A percentile compares a stretch with the other conserved stretches of the same genome.
These are phyloP conservation scores for Scytalopus superciliaris DNA, from an alignment of 2,113 vertebrate genomes.

Conservation along the genomic window DNA sequence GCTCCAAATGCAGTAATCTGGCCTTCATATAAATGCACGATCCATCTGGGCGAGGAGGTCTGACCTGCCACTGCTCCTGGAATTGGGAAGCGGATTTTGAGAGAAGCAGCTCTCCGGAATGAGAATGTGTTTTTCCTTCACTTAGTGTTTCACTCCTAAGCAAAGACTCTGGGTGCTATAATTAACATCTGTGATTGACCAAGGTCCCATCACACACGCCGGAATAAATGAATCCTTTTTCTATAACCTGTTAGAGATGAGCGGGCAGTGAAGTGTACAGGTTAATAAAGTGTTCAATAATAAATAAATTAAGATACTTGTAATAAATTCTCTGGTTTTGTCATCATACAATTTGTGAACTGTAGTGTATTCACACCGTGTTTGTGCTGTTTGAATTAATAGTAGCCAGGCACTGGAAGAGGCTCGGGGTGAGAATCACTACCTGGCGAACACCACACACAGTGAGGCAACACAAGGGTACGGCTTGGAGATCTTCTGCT, in stretches of 20 bases:
- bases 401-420: not conserved
- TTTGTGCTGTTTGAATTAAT: constrained; percentile 36
- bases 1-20: not conserved
- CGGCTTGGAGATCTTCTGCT: not conserved
- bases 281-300: constrained; percentile 68
- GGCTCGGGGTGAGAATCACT: rapidly evolving
- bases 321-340: constrained; percentile 67
- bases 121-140: constrained; percentile 37
- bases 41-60: not conserved
- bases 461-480: not conserved
- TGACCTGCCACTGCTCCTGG: not conserved
- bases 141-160: constrained; percentile 49
- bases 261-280: constrained; percentile 46
- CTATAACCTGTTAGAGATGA: constrained; percentile 61
- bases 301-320: constrained; percentile 70
- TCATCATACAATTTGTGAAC: constrained; percentile 55
- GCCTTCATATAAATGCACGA: not conserved
- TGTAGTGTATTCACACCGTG: not conserved
- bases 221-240: constrained; percentile 58
- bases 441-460: not conserved
- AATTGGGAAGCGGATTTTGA: not conserved
- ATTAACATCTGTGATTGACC: constrained; percentile 71
- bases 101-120: not conserved
- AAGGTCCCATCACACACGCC: constrained; percentile 30
- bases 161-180: constrained; percentile 21